Evolutionary conservation across 2,113 vertebrate species (phyloP).

Genomic region (Vidua macroura): DNA sequence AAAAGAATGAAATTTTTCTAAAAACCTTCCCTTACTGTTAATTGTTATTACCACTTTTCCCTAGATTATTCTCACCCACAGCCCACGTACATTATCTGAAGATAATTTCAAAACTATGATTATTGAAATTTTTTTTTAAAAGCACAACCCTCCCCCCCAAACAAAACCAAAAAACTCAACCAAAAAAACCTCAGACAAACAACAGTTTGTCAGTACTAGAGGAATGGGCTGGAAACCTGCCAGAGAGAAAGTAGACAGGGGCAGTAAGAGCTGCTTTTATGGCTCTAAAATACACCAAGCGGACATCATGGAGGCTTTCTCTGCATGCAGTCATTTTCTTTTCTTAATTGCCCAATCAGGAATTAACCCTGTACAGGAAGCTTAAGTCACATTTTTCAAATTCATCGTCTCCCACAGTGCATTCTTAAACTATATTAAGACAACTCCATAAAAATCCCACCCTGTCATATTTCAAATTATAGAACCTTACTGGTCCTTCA

Average conservation of each 20-base stretch:
- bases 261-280: background rate
- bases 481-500: background rate
- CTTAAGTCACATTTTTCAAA: background rate
- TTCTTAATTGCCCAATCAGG: background rate
- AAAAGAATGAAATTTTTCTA: slow-evolving; percentile 2
- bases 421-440: background rate
- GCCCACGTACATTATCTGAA: slow-evolving; percentile 10
- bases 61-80: slow-evolving; percentile 27
- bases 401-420: background rate
- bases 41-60: slow-evolving; percentile 12
- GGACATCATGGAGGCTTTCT: background rate
- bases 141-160: background rate
- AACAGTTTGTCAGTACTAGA: background rate
- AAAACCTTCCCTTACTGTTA: slow-evolving; percentile 24
- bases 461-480: background rate
- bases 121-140: background rate
- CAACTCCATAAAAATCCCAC: background rate
- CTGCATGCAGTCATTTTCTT: background rate
- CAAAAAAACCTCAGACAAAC: background rate
- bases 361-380: background rate
- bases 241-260: background rate
- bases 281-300: background rate
- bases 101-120: slow-evolving; percentile 58
- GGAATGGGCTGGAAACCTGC: background rate
- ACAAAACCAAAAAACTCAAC: background rate